A percentile compares a stretch with the other conserved stretches of the same genome.
These are phyloP conservation scores for Antrozous pallidus DNA, from an alignment of 2,797 vertebrate species.

Conservation along the genomic window DNA sequence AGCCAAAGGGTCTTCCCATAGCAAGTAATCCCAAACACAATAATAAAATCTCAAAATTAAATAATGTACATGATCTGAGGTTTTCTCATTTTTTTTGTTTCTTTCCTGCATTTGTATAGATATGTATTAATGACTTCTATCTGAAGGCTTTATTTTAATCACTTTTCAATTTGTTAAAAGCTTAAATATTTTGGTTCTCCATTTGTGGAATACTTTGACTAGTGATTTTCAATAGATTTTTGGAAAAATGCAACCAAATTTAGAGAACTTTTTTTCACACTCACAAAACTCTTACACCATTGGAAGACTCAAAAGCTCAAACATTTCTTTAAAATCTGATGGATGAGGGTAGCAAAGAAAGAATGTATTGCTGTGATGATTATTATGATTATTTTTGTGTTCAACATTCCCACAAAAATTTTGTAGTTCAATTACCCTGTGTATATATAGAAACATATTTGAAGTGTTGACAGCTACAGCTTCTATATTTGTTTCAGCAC, in stretches of 20 bases:
- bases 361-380: neutral
- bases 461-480: neutral
- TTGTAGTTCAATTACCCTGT: neutral
- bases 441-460: neutral
- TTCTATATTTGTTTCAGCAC: neutral
- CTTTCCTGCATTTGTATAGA: neutral
- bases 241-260: neutral
- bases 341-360: neutral
- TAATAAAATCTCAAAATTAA: neutral
- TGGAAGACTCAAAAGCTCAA: neutral
- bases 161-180: neutral
- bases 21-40: neutral
- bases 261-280: neutral
- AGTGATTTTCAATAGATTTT: constrained; percentile 6
- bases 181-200: constrained; percentile 6
- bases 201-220: neutral
- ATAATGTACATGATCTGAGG: neutral
- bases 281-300: neutral
- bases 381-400: neutral
- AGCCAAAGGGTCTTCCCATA: neutral
- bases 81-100: neutral
- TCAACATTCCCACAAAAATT: neutral
- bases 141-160: neutral
- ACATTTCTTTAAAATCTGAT: neutral
- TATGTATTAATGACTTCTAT: constrained; percentile 2